Conservation (phyloP, 1,140 invertebrate species). For the Caenorhabditis latens region DNA sequence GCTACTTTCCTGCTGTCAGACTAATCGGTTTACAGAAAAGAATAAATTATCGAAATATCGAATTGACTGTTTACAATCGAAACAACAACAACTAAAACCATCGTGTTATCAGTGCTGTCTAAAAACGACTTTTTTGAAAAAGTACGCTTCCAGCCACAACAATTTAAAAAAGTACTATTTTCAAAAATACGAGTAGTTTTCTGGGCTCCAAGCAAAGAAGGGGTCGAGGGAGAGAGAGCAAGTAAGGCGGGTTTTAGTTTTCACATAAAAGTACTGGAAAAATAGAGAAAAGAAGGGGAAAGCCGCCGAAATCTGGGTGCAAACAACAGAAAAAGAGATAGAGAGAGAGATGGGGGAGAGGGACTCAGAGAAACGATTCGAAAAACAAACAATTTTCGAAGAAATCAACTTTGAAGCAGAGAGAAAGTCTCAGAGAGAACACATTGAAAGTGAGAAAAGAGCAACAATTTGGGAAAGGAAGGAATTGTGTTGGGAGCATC, state of each 20-base stretch:
- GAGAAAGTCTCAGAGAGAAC: neutral
- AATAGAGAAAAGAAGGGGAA: neutral
- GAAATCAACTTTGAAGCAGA: neutral
- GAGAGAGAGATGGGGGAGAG: too few relatives aligned
- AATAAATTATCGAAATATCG: too few relatives aligned
- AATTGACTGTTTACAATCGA: too few relatives aligned
- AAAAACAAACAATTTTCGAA: constrained; percentile 55
- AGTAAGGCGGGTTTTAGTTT: constrained; percentile 6
- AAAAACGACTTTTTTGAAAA: neutral
- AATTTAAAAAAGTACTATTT: neutral
- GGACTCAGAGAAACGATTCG: constrained; percentile 5
- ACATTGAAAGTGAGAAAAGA: neutral
- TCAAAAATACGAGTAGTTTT: too few relatives aligned
- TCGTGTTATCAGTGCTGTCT: too few relatives aligned
- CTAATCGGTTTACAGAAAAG: too few relatives aligned
- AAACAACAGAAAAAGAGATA: neutral
- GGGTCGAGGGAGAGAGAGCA: neutral
- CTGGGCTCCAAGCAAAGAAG: neutral
- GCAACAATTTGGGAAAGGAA: too few relatives aligned
- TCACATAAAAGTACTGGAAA: constrained; percentile 41
- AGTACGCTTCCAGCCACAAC: neutral
- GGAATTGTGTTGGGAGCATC: too few relatives aligned
- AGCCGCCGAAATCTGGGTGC: constrained; percentile 48
- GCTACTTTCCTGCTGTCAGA: too few relatives aligned
- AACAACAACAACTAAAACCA: too few relatives aligned